These are phyloP conservation scores for Pteruthius melanotis DNA, from an alignment of 2,113 vertebrate species.

Conservation along the genomic window DNA sequence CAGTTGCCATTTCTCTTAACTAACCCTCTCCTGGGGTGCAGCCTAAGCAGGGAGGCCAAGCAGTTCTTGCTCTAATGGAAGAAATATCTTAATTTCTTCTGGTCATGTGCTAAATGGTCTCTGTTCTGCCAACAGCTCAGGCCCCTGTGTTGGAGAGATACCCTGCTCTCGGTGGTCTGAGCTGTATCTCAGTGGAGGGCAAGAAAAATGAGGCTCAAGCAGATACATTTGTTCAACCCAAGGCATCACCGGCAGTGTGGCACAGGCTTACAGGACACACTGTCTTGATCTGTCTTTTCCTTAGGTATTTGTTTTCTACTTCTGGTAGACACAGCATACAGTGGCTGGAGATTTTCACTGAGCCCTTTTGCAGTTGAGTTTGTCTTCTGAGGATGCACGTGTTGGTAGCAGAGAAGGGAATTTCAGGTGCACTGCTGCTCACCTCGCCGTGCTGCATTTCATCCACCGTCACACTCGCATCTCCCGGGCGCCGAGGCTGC, in stretches of 20 bases:
- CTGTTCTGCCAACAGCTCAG: background rate
- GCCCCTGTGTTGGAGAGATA: background rate
- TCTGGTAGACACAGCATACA: background rate
- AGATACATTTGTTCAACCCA: background rate
- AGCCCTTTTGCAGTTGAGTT: background rate
- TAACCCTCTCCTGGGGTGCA: background rate
- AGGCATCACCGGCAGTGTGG: background rate
- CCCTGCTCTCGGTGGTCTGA: background rate
- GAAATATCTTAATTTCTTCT: background rate
- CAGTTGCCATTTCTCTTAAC: background rate
- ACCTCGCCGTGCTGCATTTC: fast-evolving
- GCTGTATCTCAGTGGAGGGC: background rate
- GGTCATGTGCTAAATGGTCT: background rate
- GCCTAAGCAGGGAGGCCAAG: background rate
- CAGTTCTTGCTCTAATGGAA: background rate
- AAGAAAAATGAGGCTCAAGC: background rate
- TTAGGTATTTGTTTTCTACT: background rate
- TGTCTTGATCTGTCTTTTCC: background rate
- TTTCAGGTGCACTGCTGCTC: background rate
- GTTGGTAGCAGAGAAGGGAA: background rate
- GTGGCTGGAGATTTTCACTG: background rate
- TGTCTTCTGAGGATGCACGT: background rate
- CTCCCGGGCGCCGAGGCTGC: fast-evolving
- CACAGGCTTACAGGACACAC: background rate
- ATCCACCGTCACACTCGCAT: fast-evolving